A percentile compares a stretch with the other conserved stretches of the same genome.
phyloP scores from a whole-genome alignment of 1,140 invertebrate species.

The Apocrypta bakeri region DNA sequence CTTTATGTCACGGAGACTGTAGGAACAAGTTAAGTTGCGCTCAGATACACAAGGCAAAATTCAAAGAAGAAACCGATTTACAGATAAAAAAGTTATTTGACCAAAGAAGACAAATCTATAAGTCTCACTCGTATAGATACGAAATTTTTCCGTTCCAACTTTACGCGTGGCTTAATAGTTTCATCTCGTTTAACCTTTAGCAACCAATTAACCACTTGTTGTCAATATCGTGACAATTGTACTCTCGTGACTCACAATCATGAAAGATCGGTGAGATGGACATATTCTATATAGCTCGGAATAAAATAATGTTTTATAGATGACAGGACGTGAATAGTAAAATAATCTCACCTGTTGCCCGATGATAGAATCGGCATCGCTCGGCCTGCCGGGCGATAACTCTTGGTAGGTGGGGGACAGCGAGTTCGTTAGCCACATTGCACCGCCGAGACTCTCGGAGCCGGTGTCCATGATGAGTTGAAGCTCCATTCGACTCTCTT shows the following conservation, averaged over 20 bases:
- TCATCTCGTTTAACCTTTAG: background rate
- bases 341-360: conserved; percentile 67
- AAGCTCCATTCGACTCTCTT: conserved; percentile 62
- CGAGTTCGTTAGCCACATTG: conserved; percentile 65
- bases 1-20: background rate
- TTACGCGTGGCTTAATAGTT: background rate
- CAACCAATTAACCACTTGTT: background rate
- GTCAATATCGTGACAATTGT: background rate
- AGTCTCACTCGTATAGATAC: background rate
- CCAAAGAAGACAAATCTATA: too few relatives aligned
- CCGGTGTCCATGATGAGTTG: conserved; percentile 68
- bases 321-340: too few relatives aligned
- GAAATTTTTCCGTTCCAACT: background rate
- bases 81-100: too few relatives aligned
- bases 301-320: too few relatives aligned
- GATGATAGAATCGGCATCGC: conserved; percentile 60
- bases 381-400: conserved; percentile 64
- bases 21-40: too few relatives aligned
- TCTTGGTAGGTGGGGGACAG: conserved; percentile 69
- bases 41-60: too few relatives aligned
- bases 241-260: background rate
- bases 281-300: too few relatives aligned
- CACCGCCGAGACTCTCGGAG: conserved; percentile 62
- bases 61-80: too few relatives aligned
- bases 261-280: background rate